Evolutionary conservation across 1,140 invertebrate genomes (phyloP), one percentile per base, ranked within the genome.

Genomic region (Arion vulgaris): DNA sequence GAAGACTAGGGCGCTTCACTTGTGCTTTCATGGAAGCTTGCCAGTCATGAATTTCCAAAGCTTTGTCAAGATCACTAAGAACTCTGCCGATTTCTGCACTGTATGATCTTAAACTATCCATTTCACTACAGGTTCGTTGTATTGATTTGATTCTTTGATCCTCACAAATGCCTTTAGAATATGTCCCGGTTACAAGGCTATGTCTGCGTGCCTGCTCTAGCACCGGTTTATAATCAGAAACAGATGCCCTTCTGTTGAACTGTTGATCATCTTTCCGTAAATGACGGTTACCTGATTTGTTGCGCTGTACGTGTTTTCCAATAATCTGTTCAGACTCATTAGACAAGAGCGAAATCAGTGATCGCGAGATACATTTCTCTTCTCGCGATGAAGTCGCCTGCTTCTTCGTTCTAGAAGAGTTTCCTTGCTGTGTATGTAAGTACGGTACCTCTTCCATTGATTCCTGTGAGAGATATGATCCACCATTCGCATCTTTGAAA

Each of bases 41-140:
- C 73, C 73, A 75, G 13, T 39, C 73, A 51, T 75, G 73, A 5
- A 9, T 49, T 28, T 75, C 73, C 73, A 75, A 75, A 45, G 73
- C 49, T 28, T 49, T 7, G 28, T 75, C 73, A 17, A 75, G 73
- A 28, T 75, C 73, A 51, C 49, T 49, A 4, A 75, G 28, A 41
- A 75, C 73, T 2, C 28, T 9, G 7, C 73, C 73, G 15, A 75
- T 75, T 51, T 75, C 73, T 11, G 73, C 73, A 51, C 73, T 75
- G 73, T 75, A 75, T 4, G 73, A 75, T 32, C 73, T 9, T 17
- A 75, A 49, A 28, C 73, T 75, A 39, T 75, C 73, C 39, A 51
- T 28, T 51, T 39, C 73, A 23, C 32, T 71, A n/a, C 13, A 7
- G 34, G 69, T 34, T 38, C 36, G 15, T 2, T 71, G 9, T 17